These are phyloP conservation scores for Archivesica marissinica DNA, from an alignment of 1,140 invertebrate genomes.

Conservation along the genomic window DNA sequence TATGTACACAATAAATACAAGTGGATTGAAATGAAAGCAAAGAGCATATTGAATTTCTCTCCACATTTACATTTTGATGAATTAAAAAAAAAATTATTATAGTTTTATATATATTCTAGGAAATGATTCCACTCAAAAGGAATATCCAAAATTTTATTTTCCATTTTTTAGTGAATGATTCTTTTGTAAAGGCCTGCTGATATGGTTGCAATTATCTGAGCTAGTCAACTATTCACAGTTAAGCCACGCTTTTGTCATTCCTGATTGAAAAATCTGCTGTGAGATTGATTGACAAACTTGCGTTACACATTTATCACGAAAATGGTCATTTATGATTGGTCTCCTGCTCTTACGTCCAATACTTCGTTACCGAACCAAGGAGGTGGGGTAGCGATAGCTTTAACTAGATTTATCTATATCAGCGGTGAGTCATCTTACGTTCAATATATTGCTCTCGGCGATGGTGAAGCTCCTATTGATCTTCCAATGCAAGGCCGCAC, in stretches of 20 bases:
- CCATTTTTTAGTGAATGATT: too few relatives aligned
- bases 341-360: constrained; percentile 25
- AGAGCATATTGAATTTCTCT: too few relatives aligned
- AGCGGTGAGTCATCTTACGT: constrained; percentile 34
- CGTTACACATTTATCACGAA: background rate
- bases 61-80: too few relatives aligned
- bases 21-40: too few relatives aligned
- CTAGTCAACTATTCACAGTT: constrained; percentile 19
- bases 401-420: constrained; percentile 60
- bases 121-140: too few relatives aligned
- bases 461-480: constrained; percentile 47
- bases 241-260: constrained; percentile 11
- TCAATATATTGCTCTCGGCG: constrained; percentile 51
- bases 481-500: background rate
- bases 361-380: constrained; percentile 30
- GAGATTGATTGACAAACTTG: constrained; percentile 47
- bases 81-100: too few relatives aligned
- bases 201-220: background rate
- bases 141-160: too few relatives aligned
- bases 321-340: constrained; percentile 36
- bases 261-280: constrained; percentile 14
- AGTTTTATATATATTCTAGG: too few relatives aligned
- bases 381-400: constrained; percentile 34
- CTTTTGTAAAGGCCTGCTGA: too few relatives aligned
- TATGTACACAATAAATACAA: too few relatives aligned